A percentile compares a stretch with the other conserved stretches of the same genome.
These are phyloP conservation scores for Urechis unicinctus DNA, from an alignment of 2,888 invertebrate genomes.

Conservation along the genomic window DNA sequence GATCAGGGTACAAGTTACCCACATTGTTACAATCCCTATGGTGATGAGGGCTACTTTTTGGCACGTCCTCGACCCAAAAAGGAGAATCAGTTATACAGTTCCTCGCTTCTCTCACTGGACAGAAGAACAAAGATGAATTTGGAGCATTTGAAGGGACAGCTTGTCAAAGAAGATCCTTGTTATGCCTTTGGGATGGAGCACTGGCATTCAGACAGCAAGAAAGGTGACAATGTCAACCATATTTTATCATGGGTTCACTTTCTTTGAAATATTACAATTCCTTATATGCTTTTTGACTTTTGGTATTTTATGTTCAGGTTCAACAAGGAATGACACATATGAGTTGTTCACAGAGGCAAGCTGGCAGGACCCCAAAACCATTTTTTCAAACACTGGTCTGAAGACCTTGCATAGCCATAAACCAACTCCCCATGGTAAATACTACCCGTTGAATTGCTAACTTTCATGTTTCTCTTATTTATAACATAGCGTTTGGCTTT, in stretches of 20 bases:
- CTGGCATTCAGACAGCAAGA: not conserved
- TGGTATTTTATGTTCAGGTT: not conserved
- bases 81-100: not conserved
- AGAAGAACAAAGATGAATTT: not conserved
- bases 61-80: not conserved
- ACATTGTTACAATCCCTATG: not conserved
- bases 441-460: too few relatives aligned
- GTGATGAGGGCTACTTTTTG: not conserved
- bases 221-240: not conserved
- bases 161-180: not conserved
- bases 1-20: not conserved
- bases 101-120: not conserved
- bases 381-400: too few relatives aligned
- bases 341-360: not conserved
- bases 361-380: too few relatives aligned
- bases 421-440: too few relatives aligned
- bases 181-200: not conserved
- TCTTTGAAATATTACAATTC: too few relatives aligned
- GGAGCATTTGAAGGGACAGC: not conserved
- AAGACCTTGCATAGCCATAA: too few relatives aligned
- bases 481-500: too few relatives aligned
- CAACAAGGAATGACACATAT: not conserved
- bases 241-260: too few relatives aligned
- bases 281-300: too few relatives aligned
- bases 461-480: too few relatives aligned